phyloP scores from a whole-genome alignment of 2,113 vertebrate species.

The Hemibagrus wyckioides region DNA sequence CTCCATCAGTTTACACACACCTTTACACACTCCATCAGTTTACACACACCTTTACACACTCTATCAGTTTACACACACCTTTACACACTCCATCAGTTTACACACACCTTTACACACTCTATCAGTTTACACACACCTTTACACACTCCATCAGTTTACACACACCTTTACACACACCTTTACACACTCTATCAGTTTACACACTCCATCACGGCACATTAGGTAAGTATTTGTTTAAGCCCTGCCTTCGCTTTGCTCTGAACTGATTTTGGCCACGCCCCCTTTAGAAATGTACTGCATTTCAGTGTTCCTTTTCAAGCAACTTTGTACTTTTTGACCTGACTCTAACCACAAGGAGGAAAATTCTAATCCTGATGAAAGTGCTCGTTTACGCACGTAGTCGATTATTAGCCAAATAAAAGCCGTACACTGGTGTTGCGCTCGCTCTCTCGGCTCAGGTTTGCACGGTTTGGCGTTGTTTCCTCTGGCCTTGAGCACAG shows the following conservation, averaged over 20 bases:
- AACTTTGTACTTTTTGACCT: neutral
- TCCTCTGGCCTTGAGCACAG: neutral
- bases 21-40: too few species aligned
- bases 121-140: too few species aligned
- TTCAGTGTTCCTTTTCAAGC: neutral
- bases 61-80: too few species aligned
- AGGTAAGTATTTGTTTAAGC: neutral
- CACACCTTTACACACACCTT: too few species aligned
- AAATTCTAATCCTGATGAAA: neutral
- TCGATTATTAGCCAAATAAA: neutral
- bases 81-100: too few species aligned
- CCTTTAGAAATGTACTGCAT: neutral
- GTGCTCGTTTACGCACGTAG: neutral
- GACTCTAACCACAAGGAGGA: neutral
- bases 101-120: too few species aligned
- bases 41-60: too few species aligned
- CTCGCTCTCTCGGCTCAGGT: neutral
- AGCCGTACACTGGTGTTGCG: neutral
- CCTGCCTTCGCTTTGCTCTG: neutral
- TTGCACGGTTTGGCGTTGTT: neutral
- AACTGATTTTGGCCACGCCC: neutral
- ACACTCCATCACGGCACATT: too few species aligned
- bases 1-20: too few species aligned
- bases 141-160: too few species aligned
- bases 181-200: neutral